Conservation (phyloP, 1,140 invertebrate genomes). For the Drosophila equinoxialis region DNA sequence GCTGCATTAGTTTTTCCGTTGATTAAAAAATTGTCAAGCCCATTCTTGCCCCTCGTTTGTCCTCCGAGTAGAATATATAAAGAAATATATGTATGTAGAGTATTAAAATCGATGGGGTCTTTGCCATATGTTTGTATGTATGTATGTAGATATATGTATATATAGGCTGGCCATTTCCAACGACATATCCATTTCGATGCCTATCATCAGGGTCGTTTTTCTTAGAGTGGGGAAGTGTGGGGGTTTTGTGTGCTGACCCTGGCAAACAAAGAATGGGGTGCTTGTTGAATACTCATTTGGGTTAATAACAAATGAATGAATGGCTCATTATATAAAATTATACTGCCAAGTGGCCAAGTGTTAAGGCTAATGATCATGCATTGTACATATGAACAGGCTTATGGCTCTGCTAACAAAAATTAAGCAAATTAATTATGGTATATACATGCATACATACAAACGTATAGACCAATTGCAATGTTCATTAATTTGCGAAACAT, state of each 20-base stretch:
- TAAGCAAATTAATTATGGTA: slow-evolving; percentile 2
- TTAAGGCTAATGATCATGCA: slow-evolving; percentile 44
- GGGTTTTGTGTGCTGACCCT: not conserved
- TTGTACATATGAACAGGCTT: not conserved
- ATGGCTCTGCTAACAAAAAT: not conserved
- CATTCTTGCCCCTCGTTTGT: slow-evolving; percentile 21
- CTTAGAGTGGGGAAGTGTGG: not conserved
- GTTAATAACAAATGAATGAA: slow-evolving; percentile 76
- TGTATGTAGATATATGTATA: too few relatives aligned
- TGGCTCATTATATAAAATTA: slow-evolving; percentile 65
- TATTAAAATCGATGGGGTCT: slow-evolving; percentile 73
- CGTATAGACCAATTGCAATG: not conserved
- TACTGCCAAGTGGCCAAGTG: slow-evolving; percentile 35
- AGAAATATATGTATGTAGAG: slow-evolving; percentile 31
- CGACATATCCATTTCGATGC: slow-evolving; percentile 4
- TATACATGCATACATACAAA: not conserved
- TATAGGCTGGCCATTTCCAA: not conserved
- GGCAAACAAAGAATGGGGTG: slow-evolving; percentile 11
- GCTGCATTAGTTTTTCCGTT: slow-evolving; percentile 41
- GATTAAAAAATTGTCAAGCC: slow-evolving; percentile 61
- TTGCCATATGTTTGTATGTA: not conserved
- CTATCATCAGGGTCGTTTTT: not conserved
- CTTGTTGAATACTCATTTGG: slow-evolving; percentile 68
- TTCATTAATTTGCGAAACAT: not conserved
- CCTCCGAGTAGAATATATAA: too few relatives aligned